A percentile compares a stretch with the other conserved stretches of the same genome.
Evolutionary conservation across 2,113 vertebrate genomes (phyloP).

Genomic region (Seriola aureovittata): DNA sequence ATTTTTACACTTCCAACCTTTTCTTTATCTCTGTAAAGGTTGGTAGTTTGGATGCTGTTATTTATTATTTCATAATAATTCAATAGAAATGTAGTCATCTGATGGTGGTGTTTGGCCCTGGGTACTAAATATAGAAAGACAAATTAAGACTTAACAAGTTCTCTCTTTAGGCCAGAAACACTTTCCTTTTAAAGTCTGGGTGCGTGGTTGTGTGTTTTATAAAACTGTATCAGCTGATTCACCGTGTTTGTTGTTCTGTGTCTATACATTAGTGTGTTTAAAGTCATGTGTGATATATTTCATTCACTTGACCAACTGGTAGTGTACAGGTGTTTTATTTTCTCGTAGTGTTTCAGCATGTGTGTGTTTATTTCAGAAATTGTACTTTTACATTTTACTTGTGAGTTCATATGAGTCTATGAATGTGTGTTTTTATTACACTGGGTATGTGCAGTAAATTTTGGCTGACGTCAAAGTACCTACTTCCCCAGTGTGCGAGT

Average conservation of each 20-base stretch:
- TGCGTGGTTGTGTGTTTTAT: slow-evolving; percentile 12
- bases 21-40: not conserved
- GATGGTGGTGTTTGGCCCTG: not conserved
- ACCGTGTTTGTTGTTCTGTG: not conserved
- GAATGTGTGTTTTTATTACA: slow-evolving; percentile 36
- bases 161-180: slow-evolving; percentile 12
- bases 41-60: not conserved
- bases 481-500: not conserved
- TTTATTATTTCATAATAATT: not conserved
- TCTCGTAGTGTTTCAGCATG: too few species aligned
- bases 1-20: not conserved
- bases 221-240: slow-evolving; percentile 31
- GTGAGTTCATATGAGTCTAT: not conserved
- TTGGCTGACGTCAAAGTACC: slow-evolving; percentile 30
- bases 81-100: not conserved
- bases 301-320: not conserved
- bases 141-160: not conserved
- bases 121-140: not conserved
- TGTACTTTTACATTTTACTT: not conserved
- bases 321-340: not conserved
- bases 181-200: slow-evolving; percentile 20
- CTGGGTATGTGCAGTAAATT: slow-evolving; percentile 22
- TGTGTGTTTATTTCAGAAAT: slow-evolving; percentile 4
- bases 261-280: not conserved
- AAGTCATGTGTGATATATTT: not conserved